Evolutionary conservation across 92 coral and sea anemone species (phyloP), one percentile per base, ranked within the genome.

Genomic region (Virgularia gustaviana): DNA sequence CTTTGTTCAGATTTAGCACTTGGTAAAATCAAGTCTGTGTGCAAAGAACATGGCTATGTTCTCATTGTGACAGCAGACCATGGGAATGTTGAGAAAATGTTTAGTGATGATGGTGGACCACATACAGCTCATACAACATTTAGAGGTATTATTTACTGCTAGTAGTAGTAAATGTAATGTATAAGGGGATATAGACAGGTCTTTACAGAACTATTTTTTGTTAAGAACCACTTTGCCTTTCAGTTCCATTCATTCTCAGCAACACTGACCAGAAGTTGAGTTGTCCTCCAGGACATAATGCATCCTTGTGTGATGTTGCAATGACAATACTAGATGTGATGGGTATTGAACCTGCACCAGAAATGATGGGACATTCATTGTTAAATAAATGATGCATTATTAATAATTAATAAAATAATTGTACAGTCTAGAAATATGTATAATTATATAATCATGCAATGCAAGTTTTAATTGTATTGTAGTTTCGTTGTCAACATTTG

Each of bases 281-380:
- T 44, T 68, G 43, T n/a, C 78, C 85, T 10, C 68, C 85, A 45
- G 83, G 82, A 66, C 88, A 92, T 81, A 92, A 92, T 70, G 90
- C 92, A 27, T 96, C 98, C 2, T 83, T 92, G 49, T 92, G 98
- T 82, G 98, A 92, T 84, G 98, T 92, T 37, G 98, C 90, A n/a
- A 83, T 90, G 3, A 92, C 98, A 30, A 86, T 92, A 49, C 79
- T 92, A 28, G 98, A 87, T 71, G 90, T 85, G 63, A 89, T 92
- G 98, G 92, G 96, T 10, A 80, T 92, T 22, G 79, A 86, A 16
- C 74, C 63, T 49, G 85, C 98, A 29, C 62, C 63, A 6, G 98
- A 92, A 56, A 92, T 92, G 96, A 85, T 85, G 10, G 98, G 98
- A 19, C 88, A 79, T 68, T 86, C 98, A 4, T 78, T 92, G 42